Base-by-base conservation (phyloP, 2,113 vertebrate genomes). In the Callipepla californica region DNA sequence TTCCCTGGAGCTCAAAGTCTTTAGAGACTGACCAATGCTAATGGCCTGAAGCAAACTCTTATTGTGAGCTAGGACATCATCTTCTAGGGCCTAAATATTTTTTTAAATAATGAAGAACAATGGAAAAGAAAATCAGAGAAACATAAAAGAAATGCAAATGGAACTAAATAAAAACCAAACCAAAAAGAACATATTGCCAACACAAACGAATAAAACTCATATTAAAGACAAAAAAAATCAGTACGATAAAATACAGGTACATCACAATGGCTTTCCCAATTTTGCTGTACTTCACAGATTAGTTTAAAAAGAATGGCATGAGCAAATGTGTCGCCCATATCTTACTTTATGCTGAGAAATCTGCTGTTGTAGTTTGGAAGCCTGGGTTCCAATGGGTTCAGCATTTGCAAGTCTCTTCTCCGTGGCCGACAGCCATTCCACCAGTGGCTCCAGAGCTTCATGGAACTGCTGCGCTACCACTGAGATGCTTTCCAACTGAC, bases 401-500 rank as follows among this genome's bases (percentile, higher is more conserved):
- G 98, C 98, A 93, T 98, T 98, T 28, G 97, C 97, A 45, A 99
- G 98, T 51, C 97, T 98, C 94, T 99, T 99, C 89, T 99, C 99
- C 58, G 98, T 97, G 84, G 97, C 30, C 1, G 96, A 96, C 6
- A 99, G 97, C 99, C 99, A 99, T 67, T 99, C 99, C 8, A 97
- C 97, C 96, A 99, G 91, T 0, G 99, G 99, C 96, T 99, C 99
- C 76, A 99, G 94, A 69, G 98, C 98, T 92, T 99, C 99, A 1
- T 99, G 98, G 96, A 99, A 99, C 95, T 99, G 98, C 96, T 99
- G 98, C 0, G 99, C 99, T 58, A 99, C 99, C 92, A 98, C 98
- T 0, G 98, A 98, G 97, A 99, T 99, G 82, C 98, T 98, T 96
- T 99, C 98, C 90, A 99, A 92, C 94, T 99, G 99, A 66, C 98